phyloP scores from a whole-genome alignment of 2,888 invertebrate species.

The Prenolepis imparis region DNA sequence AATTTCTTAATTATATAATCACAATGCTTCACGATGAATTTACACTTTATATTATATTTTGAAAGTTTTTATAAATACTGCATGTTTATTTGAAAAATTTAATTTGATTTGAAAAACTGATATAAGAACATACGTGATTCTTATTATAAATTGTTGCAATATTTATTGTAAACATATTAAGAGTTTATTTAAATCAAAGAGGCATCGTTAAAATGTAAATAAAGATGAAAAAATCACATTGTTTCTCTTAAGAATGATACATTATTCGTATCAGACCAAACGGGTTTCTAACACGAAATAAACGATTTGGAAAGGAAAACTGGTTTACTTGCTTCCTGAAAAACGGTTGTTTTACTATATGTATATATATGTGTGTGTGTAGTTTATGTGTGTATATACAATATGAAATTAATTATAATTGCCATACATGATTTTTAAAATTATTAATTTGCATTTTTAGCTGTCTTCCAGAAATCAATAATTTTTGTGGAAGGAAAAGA shows the following conservation, averaged over 20 bases:
- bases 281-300: not conserved
- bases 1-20: not conserved
- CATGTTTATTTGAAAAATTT: not conserved
- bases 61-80: not conserved
- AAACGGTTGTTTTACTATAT: not conserved
- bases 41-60: not conserved
- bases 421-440: not conserved
- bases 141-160: slow-evolving; percentile 8
- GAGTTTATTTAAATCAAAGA: not conserved
- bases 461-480: not conserved
- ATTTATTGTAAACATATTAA: not conserved
- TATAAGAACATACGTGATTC: not conserved
- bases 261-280: not conserved
- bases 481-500: not conserved
- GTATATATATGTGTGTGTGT: not conserved
- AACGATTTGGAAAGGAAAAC: slow-evolving; percentile 65
- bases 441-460: not conserved
- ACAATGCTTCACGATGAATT: not conserved
- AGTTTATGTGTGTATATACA: too few species aligned
- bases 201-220: not conserved
- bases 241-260: not conserved
- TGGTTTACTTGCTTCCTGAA: slow-evolving; percentile 62
- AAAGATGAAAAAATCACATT: not conserved
- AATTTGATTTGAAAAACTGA: not conserved
- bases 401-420: not conserved